phyloP scores from a whole-genome alignment of 2,888 invertebrate genomes.

The Mimachlamys varia region DNA sequence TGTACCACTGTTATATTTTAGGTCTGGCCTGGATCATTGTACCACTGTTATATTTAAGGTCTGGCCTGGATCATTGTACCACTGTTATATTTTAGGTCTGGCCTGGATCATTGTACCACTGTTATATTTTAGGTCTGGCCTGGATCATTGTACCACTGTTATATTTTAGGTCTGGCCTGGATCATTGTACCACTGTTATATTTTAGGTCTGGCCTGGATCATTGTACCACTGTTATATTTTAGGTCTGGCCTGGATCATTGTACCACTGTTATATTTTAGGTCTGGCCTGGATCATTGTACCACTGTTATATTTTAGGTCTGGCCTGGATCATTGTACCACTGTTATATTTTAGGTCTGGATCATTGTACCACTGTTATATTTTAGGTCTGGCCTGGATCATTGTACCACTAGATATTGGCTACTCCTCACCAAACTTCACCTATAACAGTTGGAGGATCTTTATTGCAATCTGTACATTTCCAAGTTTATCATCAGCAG shows the following conservation, averaged over 20 bases:
- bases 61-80: slow-evolving; percentile 90
- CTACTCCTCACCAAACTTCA: slow-evolving; percentile 82
- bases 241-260: slow-evolving; percentile 88
- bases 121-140: slow-evolving; percentile 85
- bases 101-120: slow-evolving; percentile 88
- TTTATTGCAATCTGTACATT: slow-evolving; percentile 94
- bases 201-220: slow-evolving; percentile 87
- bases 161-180: slow-evolving; percentile 87
- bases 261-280: slow-evolving; percentile 84
- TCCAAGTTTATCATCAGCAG: slow-evolving; percentile 93
- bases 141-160: slow-evolving; percentile 86
- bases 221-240: slow-evolving; percentile 84
- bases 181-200: slow-evolving; percentile 85
- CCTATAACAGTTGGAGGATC: slow-evolving; percentile 95
- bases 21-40: slow-evolving; percentile 89
- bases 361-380: slow-evolving; percentile 85
- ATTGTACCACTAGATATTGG: slow-evolving; percentile 85
- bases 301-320: slow-evolving; percentile 83
- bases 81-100: slow-evolving; percentile 82
- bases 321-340: slow-evolving; percentile 90
- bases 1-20: slow-evolving; percentile 70
- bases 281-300: slow-evolving; percentile 89
- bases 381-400: slow-evolving; percentile 87
- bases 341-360: slow-evolving; percentile 84
- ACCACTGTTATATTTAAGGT: slow-evolving; percentile 83